phyloP scores from a whole-genome alignment of 2,797 vertebrate species.

The Pangasius macronema region DNA sequence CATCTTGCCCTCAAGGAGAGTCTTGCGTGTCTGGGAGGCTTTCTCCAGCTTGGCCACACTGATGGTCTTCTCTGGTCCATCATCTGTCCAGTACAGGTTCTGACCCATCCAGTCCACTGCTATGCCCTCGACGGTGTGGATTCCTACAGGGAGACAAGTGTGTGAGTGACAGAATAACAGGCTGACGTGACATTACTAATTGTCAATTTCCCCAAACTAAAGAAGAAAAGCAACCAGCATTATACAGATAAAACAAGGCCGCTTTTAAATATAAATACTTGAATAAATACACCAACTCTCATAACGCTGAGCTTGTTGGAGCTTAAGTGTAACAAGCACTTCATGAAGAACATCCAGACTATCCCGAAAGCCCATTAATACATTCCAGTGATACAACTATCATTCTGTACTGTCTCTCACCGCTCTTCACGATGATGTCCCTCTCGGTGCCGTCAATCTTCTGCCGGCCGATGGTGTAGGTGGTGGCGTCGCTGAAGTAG shows the following conservation, averaged over 20 bases:
- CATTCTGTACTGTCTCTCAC: slow-evolving; percentile 62
- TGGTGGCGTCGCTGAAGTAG: slow-evolving; percentile 96
- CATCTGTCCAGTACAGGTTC: slow-evolving; percentile 97
- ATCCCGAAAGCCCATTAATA: too few species aligned
- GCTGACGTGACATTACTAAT: not conserved
- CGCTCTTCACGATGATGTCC: slow-evolving; percentile 92
- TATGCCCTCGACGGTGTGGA: slow-evolving; percentile 95
- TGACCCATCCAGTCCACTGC: slow-evolving; percentile 98
- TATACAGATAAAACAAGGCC: not conserved
- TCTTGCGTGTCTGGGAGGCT: slow-evolving; percentile 92
- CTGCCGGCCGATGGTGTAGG: slow-evolving; percentile 93
- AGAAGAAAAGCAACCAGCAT: not conserved
- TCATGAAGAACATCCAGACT: not conserved
- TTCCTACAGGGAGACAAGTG: slow-evolving; percentile 72
- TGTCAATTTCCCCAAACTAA: not conserved
- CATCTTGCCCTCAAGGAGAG: slow-evolving; percentile 95
- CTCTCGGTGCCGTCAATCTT: slow-evolving; percentile 94
- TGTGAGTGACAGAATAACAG: not conserved
- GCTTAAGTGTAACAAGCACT: not conserved
- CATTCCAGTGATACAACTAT: not conserved
- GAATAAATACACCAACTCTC: not conserved
- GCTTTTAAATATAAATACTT: not conserved
- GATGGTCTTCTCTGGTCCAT: slow-evolving; percentile 96
- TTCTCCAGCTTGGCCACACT: slow-evolving; percentile 94
- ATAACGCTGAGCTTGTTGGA: not conserved